phyloP scores from a whole-genome alignment of 2,113 vertebrate genomes.

The Psilopogon haemacephalus region DNA sequence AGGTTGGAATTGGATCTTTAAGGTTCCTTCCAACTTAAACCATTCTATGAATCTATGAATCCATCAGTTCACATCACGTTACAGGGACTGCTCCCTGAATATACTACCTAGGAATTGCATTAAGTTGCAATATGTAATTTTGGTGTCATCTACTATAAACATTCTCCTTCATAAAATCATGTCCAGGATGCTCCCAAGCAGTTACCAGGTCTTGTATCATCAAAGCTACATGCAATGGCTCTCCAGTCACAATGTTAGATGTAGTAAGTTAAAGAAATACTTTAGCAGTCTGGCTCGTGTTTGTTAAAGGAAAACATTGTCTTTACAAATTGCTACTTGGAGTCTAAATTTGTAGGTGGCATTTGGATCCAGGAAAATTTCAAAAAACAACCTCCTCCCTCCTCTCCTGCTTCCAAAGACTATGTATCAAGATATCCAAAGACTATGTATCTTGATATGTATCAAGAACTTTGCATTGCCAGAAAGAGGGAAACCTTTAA shows the following conservation, averaged over 20 bases:
- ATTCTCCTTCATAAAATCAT: not conserved
- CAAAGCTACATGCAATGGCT: accelerated
- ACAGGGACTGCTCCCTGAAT: not conserved
- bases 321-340: not conserved
- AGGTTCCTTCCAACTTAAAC: too few species aligned
- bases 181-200: not conserved
- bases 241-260: not conserved
- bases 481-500: not conserved
- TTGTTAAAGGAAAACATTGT: not conserved
- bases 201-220: not conserved
- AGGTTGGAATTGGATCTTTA: too few species aligned
- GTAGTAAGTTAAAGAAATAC: not conserved
- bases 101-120: not conserved
- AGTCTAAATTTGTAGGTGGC: not conserved
- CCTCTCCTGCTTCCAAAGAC: not conserved
- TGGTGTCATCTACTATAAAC: not conserved
- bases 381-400: not conserved
- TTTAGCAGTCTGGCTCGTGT: not conserved
- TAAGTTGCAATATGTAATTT: not conserved
- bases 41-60: too few species aligned
- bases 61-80: not conserved
- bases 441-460: too few species aligned
- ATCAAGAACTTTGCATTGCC: not conserved
- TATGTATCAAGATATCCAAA: not conserved
- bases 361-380: not conserved